These are phyloP conservation scores for Agelas oroides DNA, from an alignment of 37 sponge, comb jelly and placozoan species.

Conservation along the genomic window DNA sequence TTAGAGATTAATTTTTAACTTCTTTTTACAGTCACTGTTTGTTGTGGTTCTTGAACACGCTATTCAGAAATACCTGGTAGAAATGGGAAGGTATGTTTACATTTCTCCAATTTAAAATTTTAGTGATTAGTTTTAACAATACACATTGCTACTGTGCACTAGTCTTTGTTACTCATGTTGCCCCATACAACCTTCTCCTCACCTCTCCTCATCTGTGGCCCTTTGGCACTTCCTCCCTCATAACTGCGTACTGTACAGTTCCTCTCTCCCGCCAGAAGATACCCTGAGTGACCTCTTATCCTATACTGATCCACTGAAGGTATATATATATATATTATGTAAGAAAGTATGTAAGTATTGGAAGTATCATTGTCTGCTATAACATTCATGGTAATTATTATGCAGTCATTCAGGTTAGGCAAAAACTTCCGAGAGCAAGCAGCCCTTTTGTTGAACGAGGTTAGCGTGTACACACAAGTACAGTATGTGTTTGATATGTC, in stretches of 20 bases:
- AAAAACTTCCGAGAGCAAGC: conserved; percentile 6
- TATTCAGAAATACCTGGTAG: conserved; percentile 51
- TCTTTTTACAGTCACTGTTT: conserved; percentile 44
- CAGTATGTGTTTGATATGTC: not conserved
- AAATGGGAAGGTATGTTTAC: conserved; percentile 13
- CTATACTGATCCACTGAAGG: conserved; percentile 35
- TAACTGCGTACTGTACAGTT: not conserved
- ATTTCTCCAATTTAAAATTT: too few species aligned
- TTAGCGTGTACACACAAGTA: not conserved
- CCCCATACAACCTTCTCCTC: not conserved
- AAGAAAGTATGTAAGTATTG: too few species aligned
- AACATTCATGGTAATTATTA: too few species aligned
- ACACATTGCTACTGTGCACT: too few species aligned
- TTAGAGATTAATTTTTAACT: too few species aligned
- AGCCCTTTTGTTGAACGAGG: conserved; percentile 18
- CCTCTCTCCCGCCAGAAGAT: conserved; percentile 1
- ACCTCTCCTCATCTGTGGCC: too few species aligned
- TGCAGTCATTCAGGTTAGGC: conserved; percentile 15
- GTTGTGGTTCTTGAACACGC: conserved; percentile 50
- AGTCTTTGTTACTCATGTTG: too few species aligned
- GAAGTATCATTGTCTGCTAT: too few species aligned
- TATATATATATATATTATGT: not conserved
- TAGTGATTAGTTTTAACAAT: too few species aligned
- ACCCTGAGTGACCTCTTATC: conserved; percentile 46
- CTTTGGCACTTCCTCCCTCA: too few species aligned